phyloP scores from a whole-genome alignment of 2,888 invertebrate species.

The Ommatoiulus sabulosus region DNA sequence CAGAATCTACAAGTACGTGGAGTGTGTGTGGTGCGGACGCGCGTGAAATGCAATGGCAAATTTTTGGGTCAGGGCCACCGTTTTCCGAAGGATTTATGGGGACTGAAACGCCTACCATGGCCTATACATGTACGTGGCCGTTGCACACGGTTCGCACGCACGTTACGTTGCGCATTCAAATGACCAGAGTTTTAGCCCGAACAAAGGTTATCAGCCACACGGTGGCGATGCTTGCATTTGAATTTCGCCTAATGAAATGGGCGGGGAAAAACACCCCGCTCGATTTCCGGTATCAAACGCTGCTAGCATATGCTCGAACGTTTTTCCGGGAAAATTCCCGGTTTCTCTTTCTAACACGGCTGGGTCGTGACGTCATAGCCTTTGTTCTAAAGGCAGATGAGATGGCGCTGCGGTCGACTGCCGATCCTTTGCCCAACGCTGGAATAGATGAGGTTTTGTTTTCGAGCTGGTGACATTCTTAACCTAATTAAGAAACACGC shows the following conservation, averaged over 20 bases:
- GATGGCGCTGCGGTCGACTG: too few species aligned
- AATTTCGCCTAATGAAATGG: neutral
- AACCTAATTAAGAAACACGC: conserved; percentile 20
- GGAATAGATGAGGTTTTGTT: too few species aligned
- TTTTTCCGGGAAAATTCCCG: too few species aligned
- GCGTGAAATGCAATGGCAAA: neutral
- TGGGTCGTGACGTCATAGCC: too few species aligned
- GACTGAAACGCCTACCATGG: conserved; percentile 8
- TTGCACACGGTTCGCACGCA: neutral
- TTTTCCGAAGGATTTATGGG: conserved; percentile 18
- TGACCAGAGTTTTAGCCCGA: neutral
- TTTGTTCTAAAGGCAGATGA: too few species aligned
- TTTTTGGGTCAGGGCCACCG: conserved; percentile 39
- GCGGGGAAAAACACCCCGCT: neutral
- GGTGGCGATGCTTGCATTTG: neutral
- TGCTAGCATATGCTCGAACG: too few species aligned
- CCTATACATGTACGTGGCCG: too few species aligned
- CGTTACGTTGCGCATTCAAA: conserved; percentile 15
- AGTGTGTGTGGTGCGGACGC: neutral
- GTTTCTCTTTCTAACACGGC: too few species aligned
- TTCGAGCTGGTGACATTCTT: neutral
- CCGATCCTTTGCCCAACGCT: too few species aligned
- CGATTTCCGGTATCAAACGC: neutral
- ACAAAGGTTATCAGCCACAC: neutral
- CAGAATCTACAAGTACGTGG: neutral